Base-by-base conservation (phyloP, 1,140 invertebrate species). In the Euglossa dilemma region DNA sequence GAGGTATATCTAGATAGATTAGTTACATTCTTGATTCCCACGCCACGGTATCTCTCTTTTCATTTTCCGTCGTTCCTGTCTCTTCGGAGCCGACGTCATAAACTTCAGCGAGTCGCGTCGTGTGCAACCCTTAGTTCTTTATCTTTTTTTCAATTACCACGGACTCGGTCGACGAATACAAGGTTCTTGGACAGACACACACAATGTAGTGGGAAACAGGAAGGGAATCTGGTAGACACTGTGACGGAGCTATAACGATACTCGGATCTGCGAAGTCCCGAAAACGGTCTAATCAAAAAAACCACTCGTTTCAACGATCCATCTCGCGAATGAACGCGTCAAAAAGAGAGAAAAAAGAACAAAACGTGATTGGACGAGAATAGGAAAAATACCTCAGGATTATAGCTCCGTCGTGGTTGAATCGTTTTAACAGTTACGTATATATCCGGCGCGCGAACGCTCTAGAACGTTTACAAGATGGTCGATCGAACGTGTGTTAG, bases 371-470 rank as follows among this genome's bases (percentile, higher is more conserved):
- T 63, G 12, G 61, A 28, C 61, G 56, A 76, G 14, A 14, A 20
- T 12, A n/a, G 9, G 23, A 1, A 45, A n/a, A 43, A 20, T 73
- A 5, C 11, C 5, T n/a, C 5, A n/a, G 28, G 36, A 79, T 85
- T 79, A 72, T 59, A 83, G 52, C 71, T 59, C 75, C 75, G 76
- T 84, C 71, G 36, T 14, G 54, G 54, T n/a, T 25, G 25, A 54
- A 57, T 75, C 43, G 73, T 70, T 86, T 66, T 63, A 80, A 85
- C 54, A 71, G 76, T 73, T 61, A 83, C 56, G 45, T 57, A 67
- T 36, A 57, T 61, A 61, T 56, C 71, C 56, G 85, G 28, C 73
- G 36, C 84, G 54, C 80, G 47, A 47, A 23, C 67, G 61, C 47
- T 43, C 67, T 50, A 80, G 61, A 25, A 70, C 71, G 52, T 85